A percentile compares a stretch with the other conserved stretches of the same genome.
Evolutionary conservation across 2,888 invertebrate species (phyloP).

Genomic region (Dynastes hyllus): DNA sequence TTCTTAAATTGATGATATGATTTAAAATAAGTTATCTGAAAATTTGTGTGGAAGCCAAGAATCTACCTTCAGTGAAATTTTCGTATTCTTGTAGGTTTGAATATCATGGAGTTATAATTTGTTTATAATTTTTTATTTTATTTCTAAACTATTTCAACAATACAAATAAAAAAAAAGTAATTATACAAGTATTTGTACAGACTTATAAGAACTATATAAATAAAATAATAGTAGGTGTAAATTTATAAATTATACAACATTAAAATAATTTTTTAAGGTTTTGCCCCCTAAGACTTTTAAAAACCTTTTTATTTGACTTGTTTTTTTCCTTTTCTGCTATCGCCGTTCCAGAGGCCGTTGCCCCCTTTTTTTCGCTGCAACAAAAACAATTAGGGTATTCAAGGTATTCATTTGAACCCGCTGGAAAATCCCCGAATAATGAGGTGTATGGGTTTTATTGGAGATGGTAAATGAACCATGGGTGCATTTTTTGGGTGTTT

Average conservation of each 20-base stretch:
- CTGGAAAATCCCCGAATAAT: conserved; percentile 78
- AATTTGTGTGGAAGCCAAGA: no score
- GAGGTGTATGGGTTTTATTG: conserved; percentile 63
- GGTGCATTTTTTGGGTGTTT: conserved; percentile 41
- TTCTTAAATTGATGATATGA: no score
- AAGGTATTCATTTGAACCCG: conserved; percentile 80
- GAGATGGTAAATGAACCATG: conserved; percentile 49
- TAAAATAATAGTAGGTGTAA: neutral
- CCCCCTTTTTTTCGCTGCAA: conserved; percentile 16
- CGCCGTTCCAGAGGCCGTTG: conserved; percentile 23
- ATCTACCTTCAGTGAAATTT: no score
- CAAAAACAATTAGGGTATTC: conserved; percentile 74
- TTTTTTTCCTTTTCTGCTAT: conserved; percentile 31
- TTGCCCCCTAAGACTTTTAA: conserved; percentile 55
- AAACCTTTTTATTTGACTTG: conserved; percentile 52
- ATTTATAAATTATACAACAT: conserved; percentile 22
- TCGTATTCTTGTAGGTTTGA: no score
- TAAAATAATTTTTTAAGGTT: conserved; percentile 56
- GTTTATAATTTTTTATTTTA: neutral
- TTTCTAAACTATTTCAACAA: conserved; percentile 15
- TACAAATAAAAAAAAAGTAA: conserved; percentile 26
- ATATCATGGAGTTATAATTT: no score
- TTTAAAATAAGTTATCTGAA: no score
- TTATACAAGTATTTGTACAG: conserved; percentile 39
- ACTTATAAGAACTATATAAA: conserved; percentile 33